Conservation (phyloP, 1,140 invertebrate genomes). For the Drosophila nigromelanica region DNA sequence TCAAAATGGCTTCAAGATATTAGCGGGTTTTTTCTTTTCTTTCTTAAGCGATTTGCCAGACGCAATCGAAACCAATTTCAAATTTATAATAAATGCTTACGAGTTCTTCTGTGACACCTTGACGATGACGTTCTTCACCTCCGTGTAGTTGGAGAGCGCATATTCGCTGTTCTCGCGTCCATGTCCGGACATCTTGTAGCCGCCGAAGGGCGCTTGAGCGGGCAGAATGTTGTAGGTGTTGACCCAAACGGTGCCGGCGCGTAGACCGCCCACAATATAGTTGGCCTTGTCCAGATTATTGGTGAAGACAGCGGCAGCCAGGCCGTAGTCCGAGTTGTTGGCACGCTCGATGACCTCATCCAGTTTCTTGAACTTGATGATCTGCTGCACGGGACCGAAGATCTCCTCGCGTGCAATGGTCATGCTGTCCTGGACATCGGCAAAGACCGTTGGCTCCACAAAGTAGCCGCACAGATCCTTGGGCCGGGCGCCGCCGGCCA, state of each 20-base stretch:
- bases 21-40: neutral
- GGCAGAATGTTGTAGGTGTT: constrained; percentile 95
- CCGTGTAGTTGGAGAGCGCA: constrained; percentile 94
- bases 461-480: constrained; percentile 92
- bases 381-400: constrained; percentile 98
- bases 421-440: constrained; percentile 96
- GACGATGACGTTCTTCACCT: constrained; percentile 95
- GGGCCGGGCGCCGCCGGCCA: constrained; percentile 90
- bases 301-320: constrained; percentile 96
- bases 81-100: constrained; percentile 84
- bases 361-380: constrained; percentile 95
- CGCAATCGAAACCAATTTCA: constrained; percentile 4
- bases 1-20: too few species aligned
- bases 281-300: constrained; percentile 94
- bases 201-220: constrained; percentile 94
- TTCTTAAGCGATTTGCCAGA: constrained; percentile 21
- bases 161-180: constrained; percentile 96
- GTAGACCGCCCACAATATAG: constrained; percentile 90
- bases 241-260: constrained; percentile 97
- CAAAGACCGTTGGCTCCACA: constrained; percentile 97
- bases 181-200: constrained; percentile 96
- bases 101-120: constrained; percentile 93
- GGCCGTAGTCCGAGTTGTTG: constrained; percentile 95
- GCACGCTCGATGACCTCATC: constrained; percentile 96
- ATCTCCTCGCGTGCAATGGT: constrained; percentile 97